Evolutionary conservation across 2,797 vertebrate species (phyloP), one percentile per base, ranked within the genome.

Genomic region (Paramormyrops hopkinsi): DNA sequence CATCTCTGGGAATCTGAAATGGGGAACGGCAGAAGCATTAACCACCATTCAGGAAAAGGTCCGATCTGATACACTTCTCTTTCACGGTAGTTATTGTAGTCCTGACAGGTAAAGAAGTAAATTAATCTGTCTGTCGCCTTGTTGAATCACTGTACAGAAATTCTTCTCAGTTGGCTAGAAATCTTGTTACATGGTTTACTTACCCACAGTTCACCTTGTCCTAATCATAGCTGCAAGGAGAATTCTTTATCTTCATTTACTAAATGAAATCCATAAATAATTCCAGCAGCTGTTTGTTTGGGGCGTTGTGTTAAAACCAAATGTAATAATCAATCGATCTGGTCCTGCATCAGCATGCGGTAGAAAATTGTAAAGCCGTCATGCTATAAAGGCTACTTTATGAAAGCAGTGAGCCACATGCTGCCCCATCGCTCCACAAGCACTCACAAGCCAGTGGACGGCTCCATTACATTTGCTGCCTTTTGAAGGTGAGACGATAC

Each of bases 191-290:
- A 29, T 48, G 41, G 11, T 46, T 17, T 65, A 44, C n/a, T 14
- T 87, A 62, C 51, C 53, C 86, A 87, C 29, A 44, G 53, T 59
- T 59, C 51, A 62, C 54, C 51, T 44, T 59, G 86, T 62, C 86
- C 3, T 59, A 87, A 87, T 56, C 51, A 59, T 54, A 87, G 85
- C 86, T 22, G 53, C 86, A 22, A 59, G 53, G 83, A 85, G 83
- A 85, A 46, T 50, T 51, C 54, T 59, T 41, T 37, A 87, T 59
- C 17, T 29, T 59, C 86, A 41, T 87, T 87, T 87, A 59, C 53
- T 62, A 87, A 87, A 87, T 41, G 51, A 59, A 87, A 41, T 37
- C 86, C 53, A 87, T 87, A 62, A 87, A 87, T 87, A 87, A 87
- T 56, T 76, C 48, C 25, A 53, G 29, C 50, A 53, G 14, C 84